Evolutionary conservation across 2,113 vertebrate genomes (phyloP).

Genomic region (Butastur rufipennis): DNA sequence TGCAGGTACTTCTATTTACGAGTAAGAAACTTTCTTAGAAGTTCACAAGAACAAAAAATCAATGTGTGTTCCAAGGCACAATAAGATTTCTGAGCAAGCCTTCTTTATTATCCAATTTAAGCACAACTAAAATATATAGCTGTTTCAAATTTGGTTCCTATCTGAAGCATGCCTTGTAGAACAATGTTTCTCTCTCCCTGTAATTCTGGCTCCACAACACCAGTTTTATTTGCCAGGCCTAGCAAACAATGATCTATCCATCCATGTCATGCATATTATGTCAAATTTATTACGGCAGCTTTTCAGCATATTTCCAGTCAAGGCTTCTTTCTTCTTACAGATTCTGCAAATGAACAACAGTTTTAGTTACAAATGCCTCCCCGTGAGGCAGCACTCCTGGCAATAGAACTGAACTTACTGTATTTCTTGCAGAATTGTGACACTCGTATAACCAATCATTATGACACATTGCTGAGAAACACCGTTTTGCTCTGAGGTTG

Average conservation of each 20-base stretch:
- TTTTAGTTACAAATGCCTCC: slow-evolving; percentile 75
- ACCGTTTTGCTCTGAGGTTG: slow-evolving; percentile 8
- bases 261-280: slow-evolving; percentile 55
- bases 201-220: slow-evolving; percentile 43
- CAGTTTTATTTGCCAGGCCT: slow-evolving; percentile 42
- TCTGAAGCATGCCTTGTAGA: slow-evolving; percentile 43
- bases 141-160: slow-evolving; percentile 38
- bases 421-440: slow-evolving; percentile 58
- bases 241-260: slow-evolving; percentile 59
- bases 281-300: slow-evolving; percentile 68
- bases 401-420: slow-evolving; percentile 29
- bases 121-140: slow-evolving; percentile 37
- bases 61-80: not conserved
- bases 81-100: slow-evolving; percentile 20
- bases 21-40: not conserved
- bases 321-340: slow-evolving; percentile 58
- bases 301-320: slow-evolving; percentile 63
- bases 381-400: slow-evolving; percentile 50
- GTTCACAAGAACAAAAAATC: not conserved
- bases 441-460: slow-evolving; percentile 56
- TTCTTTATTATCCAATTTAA: slow-evolving; percentile 54
- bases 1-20: not conserved
- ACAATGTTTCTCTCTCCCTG: slow-evolving; percentile 36
- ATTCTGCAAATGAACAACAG: slow-evolving; percentile 61
- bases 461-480: slow-evolving; percentile 53